Percentiles rank a stretch among this genome's conserved stretches.
Evolutionary conservation across 2,888 invertebrate genomes (phyloP).

Genomic region (Sinopyrophorus schimmeli): DNA sequence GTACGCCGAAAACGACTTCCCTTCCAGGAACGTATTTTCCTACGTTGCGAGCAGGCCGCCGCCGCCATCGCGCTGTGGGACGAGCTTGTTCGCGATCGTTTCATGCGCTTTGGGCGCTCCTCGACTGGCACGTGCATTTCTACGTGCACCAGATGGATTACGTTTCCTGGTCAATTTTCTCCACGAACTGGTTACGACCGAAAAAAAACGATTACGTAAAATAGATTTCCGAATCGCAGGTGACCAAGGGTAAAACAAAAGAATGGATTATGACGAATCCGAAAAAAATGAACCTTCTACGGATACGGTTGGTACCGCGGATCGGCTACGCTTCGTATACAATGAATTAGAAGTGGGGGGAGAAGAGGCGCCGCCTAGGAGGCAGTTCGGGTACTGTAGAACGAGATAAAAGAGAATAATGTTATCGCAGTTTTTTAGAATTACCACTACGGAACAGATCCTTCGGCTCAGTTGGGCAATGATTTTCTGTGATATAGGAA

Average conservation of each 20-base stretch:
- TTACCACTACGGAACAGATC: neutral
- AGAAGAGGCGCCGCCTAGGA: neutral
- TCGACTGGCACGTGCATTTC: too few species aligned
- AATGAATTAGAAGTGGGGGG: neutral
- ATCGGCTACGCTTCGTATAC: slow-evolving; percentile 1
- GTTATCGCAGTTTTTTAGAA: slow-evolving; percentile 5
- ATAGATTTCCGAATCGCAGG: too few species aligned
- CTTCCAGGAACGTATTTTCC: neutral
- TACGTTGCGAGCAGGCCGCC: neutral
- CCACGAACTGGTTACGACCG: too few species aligned
- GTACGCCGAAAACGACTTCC: slow-evolving; percentile 1
- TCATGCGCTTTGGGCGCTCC: too few species aligned
- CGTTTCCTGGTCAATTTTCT: too few species aligned
- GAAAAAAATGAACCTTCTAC: too few species aligned
- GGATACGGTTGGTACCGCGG: too few species aligned
- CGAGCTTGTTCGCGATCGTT: too few species aligned
- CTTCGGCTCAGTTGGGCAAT: neutral
- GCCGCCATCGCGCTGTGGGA: slow-evolving; percentile 14
- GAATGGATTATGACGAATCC: too few species aligned
- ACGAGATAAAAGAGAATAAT: neutral
- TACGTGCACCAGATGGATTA: too few species aligned
- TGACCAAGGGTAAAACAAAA: too few species aligned
- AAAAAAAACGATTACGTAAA: too few species aligned
- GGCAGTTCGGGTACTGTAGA: neutral
- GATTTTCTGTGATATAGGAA: slow-evolving; percentile 5